These are phyloP conservation scores for Abrostola triplasia DNA, from an alignment of 2,888 invertebrate genomes.

Conservation along the genomic window DNA sequence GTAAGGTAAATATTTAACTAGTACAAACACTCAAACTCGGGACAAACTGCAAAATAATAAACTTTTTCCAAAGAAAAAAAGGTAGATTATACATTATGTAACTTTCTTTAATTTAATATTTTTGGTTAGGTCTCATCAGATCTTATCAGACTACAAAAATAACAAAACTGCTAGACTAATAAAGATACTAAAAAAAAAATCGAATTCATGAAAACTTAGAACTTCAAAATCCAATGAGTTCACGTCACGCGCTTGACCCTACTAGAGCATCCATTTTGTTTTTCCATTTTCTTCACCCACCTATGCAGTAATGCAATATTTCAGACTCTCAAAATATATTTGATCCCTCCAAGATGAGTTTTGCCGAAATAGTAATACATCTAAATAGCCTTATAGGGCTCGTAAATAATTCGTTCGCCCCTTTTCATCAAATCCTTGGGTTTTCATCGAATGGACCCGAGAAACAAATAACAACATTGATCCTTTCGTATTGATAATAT, in stretches of 20 bases:
- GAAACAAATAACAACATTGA: slow-evolving; percentile 20
- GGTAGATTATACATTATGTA: too few species aligned
- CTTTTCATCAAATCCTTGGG: slow-evolving; percentile 42
- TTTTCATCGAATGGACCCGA: slow-evolving; percentile 33
- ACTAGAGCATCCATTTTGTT: slow-evolving; percentile 18
- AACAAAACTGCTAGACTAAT: neutral
- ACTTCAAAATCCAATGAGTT: slow-evolving; percentile 14
- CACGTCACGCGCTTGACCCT: slow-evolving; percentile 22
- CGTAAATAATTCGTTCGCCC: slow-evolving; percentile 36
- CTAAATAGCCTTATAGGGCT: slow-evolving; percentile 32
- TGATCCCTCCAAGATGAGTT: slow-evolving; percentile 52
- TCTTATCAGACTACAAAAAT: too few species aligned
- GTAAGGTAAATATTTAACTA: too few species aligned
- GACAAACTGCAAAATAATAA: too few species aligned
- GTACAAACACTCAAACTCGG: too few species aligned
- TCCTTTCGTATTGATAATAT: slow-evolving; percentile 24
- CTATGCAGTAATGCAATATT: slow-evolving; percentile 37
- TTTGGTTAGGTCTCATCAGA: too few species aligned
- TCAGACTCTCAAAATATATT: slow-evolving; percentile 33
- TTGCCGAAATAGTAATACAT: slow-evolving; percentile 41
- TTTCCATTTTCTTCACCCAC: slow-evolving; percentile 26
- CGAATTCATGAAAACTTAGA: neutral
- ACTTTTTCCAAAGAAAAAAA: too few species aligned
- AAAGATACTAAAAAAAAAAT: neutral
- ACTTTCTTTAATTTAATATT: too few species aligned